Base-by-base conservation (phyloP, 37 sponge, comb jelly and placozoan genomes). In the Spongia lamella region DNA sequence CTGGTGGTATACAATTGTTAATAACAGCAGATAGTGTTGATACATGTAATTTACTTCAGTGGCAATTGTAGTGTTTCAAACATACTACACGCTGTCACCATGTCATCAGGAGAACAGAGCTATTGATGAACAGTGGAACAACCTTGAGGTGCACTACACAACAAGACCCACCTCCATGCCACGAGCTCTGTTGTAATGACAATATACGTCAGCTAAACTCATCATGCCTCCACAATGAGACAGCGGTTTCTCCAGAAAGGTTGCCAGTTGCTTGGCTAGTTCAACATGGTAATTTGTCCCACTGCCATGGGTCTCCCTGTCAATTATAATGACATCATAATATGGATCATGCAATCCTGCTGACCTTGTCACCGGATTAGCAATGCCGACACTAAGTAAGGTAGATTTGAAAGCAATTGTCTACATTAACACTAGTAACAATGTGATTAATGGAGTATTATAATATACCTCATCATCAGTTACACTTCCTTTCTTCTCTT, bases 21-120 rank as follows among this genome's bases (percentile, higher is more conserved):
- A 43, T 13, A 13, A 43, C 9, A 9, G 47, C 9, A 67, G n/a
- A n/a, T n/a, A n/a, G n/a, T n/a, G n/a, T n/a, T n/a, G n/a, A n/a
- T n/a, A n/a, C n/a, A n/a, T n/a, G n/a, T n/a, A n/a, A n/a, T n/a
- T 61, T 33, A 93, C 94, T 87, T 84, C 52, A 95, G 19, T 9
- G 96, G 92, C 2, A 89, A 58, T 3, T 43, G 7, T 1, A 95
- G 75, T 6, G 56, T 15, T 34, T 95, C 87, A 88, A 95, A 95
- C 73, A 78, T 69, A 22, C 79, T 72, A 72, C 98, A 97, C 1
- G 95, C 95, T 78, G 77, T 97, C 30, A 91, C 71, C 20, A 97
- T 57, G 58, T 97, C 98, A 61, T 97, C 98, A 57, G 98, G 98
- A 34, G 98, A 94, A 1, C 94, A 92, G 62, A 97, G 83, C 89